These are phyloP conservation scores for Dendrocincla tyrannina DNA, from an alignment of 2,797 vertebrate genomes.

Conservation along the genomic window DNA sequence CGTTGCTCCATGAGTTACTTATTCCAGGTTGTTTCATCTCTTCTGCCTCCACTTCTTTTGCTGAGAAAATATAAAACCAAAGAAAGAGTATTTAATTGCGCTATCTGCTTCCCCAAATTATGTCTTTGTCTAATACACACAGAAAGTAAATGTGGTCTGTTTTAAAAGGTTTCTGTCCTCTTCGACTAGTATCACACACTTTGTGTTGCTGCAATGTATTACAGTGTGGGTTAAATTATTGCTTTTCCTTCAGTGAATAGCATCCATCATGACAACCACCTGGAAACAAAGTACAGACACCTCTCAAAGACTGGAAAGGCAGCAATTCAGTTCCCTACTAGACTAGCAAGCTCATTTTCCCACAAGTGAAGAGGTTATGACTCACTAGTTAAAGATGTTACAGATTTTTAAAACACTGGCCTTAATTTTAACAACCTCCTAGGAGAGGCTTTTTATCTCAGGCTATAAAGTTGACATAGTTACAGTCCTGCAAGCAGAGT, in stretches of 20 bases:
- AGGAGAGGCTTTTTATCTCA: neutral
- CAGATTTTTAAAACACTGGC: neutral
- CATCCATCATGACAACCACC: neutral
- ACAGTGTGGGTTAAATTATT: neutral
- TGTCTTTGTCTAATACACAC: neutral
- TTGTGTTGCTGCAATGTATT: neutral
- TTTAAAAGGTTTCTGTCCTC: neutral
- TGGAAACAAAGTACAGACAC: neutral
- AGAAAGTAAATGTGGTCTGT: neutral
- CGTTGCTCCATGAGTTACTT: neutral
- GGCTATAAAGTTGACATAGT: neutral
- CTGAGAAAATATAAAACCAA: neutral
- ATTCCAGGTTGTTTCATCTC: neutral
- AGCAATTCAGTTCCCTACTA: neutral
- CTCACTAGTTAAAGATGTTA: slow-evolving; percentile 7
- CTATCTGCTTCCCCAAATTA: neutral
- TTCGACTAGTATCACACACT: neutral
- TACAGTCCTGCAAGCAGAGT: neutral
- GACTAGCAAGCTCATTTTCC: neutral
- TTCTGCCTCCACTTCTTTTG: neutral
- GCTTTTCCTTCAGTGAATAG: neutral
- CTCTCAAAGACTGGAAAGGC: neutral
- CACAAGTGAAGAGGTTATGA: neutral
- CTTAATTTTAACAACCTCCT: slow-evolving; percentile 32
- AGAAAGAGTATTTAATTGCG: neutral